Evolutionary conservation across 2,797 vertebrate species (phyloP), one percentile per base, ranked within the genome.

Genomic region (Leucoraja ocellata): DNA sequence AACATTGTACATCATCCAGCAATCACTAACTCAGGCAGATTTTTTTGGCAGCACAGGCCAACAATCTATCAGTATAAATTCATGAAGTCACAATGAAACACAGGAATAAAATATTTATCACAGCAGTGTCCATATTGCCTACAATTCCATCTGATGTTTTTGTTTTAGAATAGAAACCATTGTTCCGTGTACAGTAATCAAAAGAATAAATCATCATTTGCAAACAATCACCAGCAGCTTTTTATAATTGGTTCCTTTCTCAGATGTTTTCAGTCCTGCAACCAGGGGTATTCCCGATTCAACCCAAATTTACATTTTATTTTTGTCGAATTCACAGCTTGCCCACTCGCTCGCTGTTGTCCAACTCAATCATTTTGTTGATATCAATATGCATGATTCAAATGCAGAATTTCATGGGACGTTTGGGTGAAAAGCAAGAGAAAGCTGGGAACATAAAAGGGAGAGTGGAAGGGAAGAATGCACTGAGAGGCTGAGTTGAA

Each of bases 71-170:
- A 54, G 39, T 21, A 54, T 25, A 54, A 32, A 73, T 91, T 91
- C 32, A 11, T 39, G 36, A 18, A 46, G 39, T 36, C 39, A 46
- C 74, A 16, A 63, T 63, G 84, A 65, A 88, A 65, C 83, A 86
- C 61, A 88, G 14, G 84, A 88, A 88, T 32, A n/a, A 18, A 88
- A 88, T 65, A 65, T 65, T 88, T n/a, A 32, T 32, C 84, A 46
- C 58, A 65, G 83, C 61, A 61, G 28, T 84, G 58, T 61, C 46
- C 58, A 4, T 61, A 54, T 25, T 61, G 54, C 54, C 61, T 65
- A 5, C 13, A 16, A 32, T 32, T 78, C 77, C 77, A 28, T 13
- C 32, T 36, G n/a, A 25, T 21, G 21, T 18, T 36, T 16, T 65
- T 2, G 28, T 63, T 61, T 86, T 0, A 28, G 2, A n/a, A 63